Evolutionary conservation across 92 coral and sea anemone species (phyloP), one percentile per base, ranked within the genome.

Genomic region (Galaxea fascicularis): DNA sequence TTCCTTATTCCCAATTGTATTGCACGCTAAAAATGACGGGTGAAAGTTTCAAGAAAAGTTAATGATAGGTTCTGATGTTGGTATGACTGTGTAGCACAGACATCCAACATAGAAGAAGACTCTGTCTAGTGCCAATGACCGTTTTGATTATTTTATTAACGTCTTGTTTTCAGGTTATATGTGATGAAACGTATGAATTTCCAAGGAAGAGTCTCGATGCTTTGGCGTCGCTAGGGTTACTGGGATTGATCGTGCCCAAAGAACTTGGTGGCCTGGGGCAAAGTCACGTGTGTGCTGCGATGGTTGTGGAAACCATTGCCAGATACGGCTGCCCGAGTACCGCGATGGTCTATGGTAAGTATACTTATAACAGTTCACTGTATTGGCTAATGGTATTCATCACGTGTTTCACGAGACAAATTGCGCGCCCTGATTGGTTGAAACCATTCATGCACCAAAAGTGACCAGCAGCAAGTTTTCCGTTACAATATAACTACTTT

Each of bases 251-350:
- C 39, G 93, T 87, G 28, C 93, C 93, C 3, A 86, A 87, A 65
- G 93, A 82, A 46, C 73, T 90, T 11, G 93, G 91, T 26, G 93
- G 93, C 44, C 82, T 77, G 82, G 93, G 93, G 0, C 91, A 90
- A 82, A 90, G 60, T 78, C 93, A 90, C 82, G 78, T 87, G 84
- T 82, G 91, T 57, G 91, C 83, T 30, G 91, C 89, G 0, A 90
- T 90, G 93, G 93, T 90, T 20, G 87, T 88, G 14, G 93, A 90
- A 49, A 90, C 93, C 4, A 90, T 90, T 54, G 93, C 93, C 44
- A 83, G 93, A 74, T 90, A 90, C 54, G 93, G 93, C 20, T 90
- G 93, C 53, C 81, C 93, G 7, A 90, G 93, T 51, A 90, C 93
- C 68, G 93, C 93, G 9, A 90, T 90, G 93, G 79, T 90, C 6